Base-by-base conservation (phyloP, 1,140 invertebrate genomes). In the Zeugodacus cucurbitae region DNA sequence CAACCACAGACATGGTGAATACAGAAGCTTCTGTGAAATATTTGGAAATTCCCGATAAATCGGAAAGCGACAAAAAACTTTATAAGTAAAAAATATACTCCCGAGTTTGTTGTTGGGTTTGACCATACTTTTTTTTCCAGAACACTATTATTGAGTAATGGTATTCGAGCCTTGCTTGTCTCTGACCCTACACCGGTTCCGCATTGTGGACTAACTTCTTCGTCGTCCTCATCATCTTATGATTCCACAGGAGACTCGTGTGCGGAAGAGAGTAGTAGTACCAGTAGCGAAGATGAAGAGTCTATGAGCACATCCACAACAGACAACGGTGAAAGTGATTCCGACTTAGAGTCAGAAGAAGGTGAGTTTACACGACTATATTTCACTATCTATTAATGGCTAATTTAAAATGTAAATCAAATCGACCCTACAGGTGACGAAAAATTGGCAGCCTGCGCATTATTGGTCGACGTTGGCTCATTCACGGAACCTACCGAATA, bases 401-500 rank as follows among this genome's bases (percentile, higher is more conserved):
- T 59, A 8, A 37, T 62, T 26, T 87, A 10, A 74, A 82, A 82
- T 48, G n/a, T 44, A 48, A 82, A 86, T 32, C 41, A 32, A 20
- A 34, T 58, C 20, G n/a, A n/a, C 10, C 34, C 91, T 74, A 92
- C 91, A 34, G 91, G 90, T 2, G 94, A 94, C 48, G 91, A 92
- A 59, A 93, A 93, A 89, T 90, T 96, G 94, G 96, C 96, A 59
- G 96, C 96, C 2, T 96, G 96, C 91, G 95, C 95, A 10, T 91
- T 97, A 4, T 95, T 95, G 88, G 95, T 97, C 20, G 95, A 95
- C 59, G 96, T 96, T 48, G 96, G 96, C 29, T 95, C 95, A 88
- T 96, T 96, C 90, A 95, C 95, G 44, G 95, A 96, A 92, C 97
- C 97, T 0, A 90, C 93, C 64, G 94, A 97, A 62, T 95, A 98